Evolutionary conservation across 2,888 invertebrate species (phyloP).

Genomic region (Amphiduros pacificus): DNA sequence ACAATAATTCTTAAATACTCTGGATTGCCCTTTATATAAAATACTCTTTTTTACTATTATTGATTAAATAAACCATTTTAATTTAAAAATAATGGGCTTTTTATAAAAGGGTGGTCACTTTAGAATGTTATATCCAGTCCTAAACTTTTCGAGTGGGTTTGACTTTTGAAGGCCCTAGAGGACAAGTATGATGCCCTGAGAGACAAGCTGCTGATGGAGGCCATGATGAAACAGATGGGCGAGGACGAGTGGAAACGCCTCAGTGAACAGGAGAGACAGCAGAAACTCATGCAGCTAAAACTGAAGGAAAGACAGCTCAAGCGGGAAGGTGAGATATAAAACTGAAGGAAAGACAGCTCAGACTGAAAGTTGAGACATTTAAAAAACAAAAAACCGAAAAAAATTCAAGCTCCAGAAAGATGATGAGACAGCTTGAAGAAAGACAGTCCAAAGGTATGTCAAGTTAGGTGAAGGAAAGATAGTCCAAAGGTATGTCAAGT

Average conservation of each 20-base stretch:
- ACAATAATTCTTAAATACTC: too few species aligned
- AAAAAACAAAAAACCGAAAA: too few species aligned
- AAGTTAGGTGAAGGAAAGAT: too few species aligned
- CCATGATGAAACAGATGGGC: slow-evolving; percentile 34
- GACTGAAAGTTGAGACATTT: slow-evolving; percentile 29
- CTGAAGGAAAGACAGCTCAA: slow-evolving; percentile 27
- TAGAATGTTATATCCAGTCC: not conserved
- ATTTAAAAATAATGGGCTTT: too few species aligned
- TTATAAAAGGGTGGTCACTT: too few species aligned
- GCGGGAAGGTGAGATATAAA: slow-evolving; percentile 30
- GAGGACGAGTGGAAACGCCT: slow-evolving; percentile 29
- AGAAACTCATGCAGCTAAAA: slow-evolving; percentile 25
- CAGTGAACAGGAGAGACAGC: slow-evolving; percentile 29
- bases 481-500: too few species aligned
- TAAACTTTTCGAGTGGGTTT: not conserved
- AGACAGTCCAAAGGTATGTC: too few species aligned
- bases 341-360: slow-evolving; percentile 26
- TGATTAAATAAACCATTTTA: too few species aligned
- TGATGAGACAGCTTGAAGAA: too few species aligned
- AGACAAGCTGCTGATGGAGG: slow-evolving; percentile 51
- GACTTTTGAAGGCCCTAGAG: slow-evolving; percentile 39
- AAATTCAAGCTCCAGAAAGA: too few species aligned
- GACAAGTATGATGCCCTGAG: slow-evolving; percentile 51
- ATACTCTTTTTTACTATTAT: too few species aligned
- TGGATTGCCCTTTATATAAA: too few species aligned